Percentiles rank a stretch among this genome's conserved stretches.
Evolutionary conservation across 2,797 vertebrate species (phyloP).

Genomic region (Atherinosoma microstoma): DNA sequence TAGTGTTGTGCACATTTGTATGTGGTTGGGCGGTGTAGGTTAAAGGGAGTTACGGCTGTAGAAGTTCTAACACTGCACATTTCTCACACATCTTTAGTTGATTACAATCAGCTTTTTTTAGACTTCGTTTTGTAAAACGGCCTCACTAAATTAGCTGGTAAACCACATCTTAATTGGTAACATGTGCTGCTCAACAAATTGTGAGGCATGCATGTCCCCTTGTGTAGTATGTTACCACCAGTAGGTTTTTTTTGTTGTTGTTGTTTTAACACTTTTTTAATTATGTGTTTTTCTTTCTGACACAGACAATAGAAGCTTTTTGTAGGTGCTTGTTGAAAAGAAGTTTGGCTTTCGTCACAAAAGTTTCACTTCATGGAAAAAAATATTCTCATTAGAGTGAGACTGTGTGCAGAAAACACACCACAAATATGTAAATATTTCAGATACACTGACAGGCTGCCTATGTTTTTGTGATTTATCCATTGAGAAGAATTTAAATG

Average conservation of each 20-base stretch:
- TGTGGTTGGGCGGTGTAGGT: constrained; percentile 40
- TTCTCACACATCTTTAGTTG: constrained; percentile 64
- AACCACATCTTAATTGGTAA: constrained; percentile 72
- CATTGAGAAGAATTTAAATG: too few relatives aligned
- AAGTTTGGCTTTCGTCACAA: neutral
- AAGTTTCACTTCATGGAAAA: constrained; percentile 15
- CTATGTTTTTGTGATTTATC: constrained; percentile 2
- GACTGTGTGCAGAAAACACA: neutral
- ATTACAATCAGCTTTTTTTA: constrained; percentile 67
- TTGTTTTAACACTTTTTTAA: constrained; percentile 9
- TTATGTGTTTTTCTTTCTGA: constrained; percentile 12
- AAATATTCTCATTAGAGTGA: neutral
- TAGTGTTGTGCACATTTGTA: constrained; percentile 34
- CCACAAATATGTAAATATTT: constrained; percentile 22
- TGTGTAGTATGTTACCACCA: constrained; percentile 43
- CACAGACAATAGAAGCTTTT: constrained; percentile 16
- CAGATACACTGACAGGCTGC: constrained; percentile 1
- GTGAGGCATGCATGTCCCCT: constrained; percentile 23
- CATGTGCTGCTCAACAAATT: constrained; percentile 54
- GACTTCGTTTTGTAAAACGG: constrained; percentile 57
- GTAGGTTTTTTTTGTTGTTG: constrained; percentile 9
- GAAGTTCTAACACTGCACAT: constrained; percentile 37
- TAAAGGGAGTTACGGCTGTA: constrained; percentile 23
- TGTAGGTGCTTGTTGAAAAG: neutral
- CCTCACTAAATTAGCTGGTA: constrained; percentile 74